Conservation (phyloP, 1,140 invertebrate species). For the Drosophila lowei region DNA sequence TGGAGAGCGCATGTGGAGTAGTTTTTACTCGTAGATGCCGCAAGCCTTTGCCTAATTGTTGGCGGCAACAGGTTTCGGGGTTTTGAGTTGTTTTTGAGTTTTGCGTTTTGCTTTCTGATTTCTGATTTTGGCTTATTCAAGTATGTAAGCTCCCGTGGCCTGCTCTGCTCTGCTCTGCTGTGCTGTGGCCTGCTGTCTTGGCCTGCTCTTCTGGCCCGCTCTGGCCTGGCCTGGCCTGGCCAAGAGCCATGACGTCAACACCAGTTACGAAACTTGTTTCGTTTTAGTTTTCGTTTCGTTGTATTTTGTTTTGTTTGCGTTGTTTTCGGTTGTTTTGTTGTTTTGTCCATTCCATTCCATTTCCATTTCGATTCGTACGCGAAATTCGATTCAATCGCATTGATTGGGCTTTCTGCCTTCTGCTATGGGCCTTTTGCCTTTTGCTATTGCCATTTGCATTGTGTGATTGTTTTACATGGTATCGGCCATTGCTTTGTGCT, state of each 20-base stretch:
- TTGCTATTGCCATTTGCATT: conserved; percentile 61
- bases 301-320: conserved; percentile 39
- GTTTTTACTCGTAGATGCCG: conserved; percentile 39
- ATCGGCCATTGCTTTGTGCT: conserved; percentile 46
- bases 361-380: conserved; percentile 57
- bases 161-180: not conserved
- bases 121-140: conserved; percentile 52
- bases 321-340: conserved; percentile 35
- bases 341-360: conserved; percentile 18
- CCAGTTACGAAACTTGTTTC: conserved; percentile 82
- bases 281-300: conserved; percentile 61
- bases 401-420: conserved; percentile 53
- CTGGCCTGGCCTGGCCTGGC: conserved; percentile 2
- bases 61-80: conserved; percentile 68
- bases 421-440: conserved; percentile 25
- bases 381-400: conserved; percentile 75
- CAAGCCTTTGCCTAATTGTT: conserved; percentile 74
- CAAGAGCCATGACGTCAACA: conserved; percentile 76
- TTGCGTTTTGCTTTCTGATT: conserved; percentile 61
- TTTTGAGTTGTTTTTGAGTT: conserved; percentile 32
- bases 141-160: conserved; percentile 33
- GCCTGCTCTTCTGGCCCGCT: not conserved
- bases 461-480: conserved; percentile 57
- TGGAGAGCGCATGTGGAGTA: conserved; percentile 18
- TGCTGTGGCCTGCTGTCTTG: not conserved